A percentile compares a stretch with the other conserved stretches of the same genome.
Conservation (phyloP, 2,113 vertebrate genomes). For the Electrona antarctica region DNA sequence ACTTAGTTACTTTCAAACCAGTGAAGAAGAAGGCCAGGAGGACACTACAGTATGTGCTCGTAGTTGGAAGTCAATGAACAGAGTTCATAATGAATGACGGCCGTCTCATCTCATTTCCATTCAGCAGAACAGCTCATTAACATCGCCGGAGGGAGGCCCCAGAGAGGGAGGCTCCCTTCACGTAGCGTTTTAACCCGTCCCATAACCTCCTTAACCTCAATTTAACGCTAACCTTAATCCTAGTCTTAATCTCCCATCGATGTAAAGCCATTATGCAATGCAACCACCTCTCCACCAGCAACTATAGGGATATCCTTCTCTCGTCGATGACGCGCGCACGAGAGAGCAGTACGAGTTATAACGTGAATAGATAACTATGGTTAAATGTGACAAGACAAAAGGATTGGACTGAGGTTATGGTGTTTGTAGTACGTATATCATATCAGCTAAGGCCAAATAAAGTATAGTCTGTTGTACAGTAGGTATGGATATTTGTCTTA, state of each 20-base stretch:
- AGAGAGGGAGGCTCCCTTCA: constrained; percentile 27
- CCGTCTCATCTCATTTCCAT: constrained; percentile 34
- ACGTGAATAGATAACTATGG: too few relatives aligned
- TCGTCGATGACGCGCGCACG: too few relatives aligned
- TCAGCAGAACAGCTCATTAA: constrained; percentile 24
- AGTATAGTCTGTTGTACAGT: too few relatives aligned
- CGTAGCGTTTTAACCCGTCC: constrained; percentile 23
- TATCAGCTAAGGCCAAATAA: too few relatives aligned
- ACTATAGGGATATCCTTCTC: constrained; percentile 8
- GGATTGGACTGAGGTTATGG: too few relatives aligned
- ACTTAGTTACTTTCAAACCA: too few relatives aligned
- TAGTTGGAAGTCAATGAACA: constrained; percentile 25
- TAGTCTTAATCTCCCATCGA: constrained; percentile 58
- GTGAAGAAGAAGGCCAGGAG: too few relatives aligned
- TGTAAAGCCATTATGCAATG: constrained; percentile 18
- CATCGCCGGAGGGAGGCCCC: constrained; percentile 10
- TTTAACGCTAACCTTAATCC: constrained; percentile 48
- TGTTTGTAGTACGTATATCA: too few relatives aligned
- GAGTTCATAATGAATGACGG: constrained; percentile 14
- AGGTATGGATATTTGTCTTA: too few relatives aligned
- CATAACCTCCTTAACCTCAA: constrained; percentile 36
- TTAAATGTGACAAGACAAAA: too few relatives aligned
- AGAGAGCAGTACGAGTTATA: neutral
- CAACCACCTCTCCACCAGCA: neutral
- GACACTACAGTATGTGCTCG: neutral